Evolutionary conservation across 2,888 invertebrate genomes (phyloP).

Genomic region (Chrysolina americana): DNA sequence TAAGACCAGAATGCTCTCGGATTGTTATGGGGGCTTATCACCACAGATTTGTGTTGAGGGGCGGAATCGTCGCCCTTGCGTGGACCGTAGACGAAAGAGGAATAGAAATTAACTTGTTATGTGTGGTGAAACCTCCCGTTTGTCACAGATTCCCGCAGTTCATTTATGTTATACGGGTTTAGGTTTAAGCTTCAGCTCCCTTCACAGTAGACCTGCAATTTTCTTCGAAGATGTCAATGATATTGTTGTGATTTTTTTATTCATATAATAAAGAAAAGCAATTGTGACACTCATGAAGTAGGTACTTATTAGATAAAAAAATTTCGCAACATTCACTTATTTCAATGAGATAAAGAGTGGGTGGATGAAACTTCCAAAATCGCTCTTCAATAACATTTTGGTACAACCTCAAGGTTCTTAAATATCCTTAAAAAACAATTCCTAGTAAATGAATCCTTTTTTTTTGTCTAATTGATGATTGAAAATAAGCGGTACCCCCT

Average conservation of each 20-base stretch:
- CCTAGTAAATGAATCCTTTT: no score
- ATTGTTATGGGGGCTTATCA: conserved; percentile 58
- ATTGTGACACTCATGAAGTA: no score
- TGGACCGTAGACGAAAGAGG: conserved; percentile 54
- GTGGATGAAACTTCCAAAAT: no score
- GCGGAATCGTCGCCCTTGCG: conserved; percentile 40
- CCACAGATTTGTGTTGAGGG: conserved; percentile 49
- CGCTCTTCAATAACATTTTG: no score
- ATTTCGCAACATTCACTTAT: no score
- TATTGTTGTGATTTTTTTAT: background rate
- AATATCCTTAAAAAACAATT: no score
- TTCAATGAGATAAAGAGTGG: no score
- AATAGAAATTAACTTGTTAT: conserved; percentile 66
- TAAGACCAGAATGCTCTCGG: conserved; percentile 24
- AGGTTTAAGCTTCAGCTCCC: background rate
- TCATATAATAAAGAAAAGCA: background rate
- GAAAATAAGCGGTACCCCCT: no score
- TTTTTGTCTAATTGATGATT: no score
- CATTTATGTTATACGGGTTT: conserved; percentile 51
- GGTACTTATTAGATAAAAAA: no score
- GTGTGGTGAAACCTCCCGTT: conserved; percentile 63
- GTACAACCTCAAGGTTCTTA: no score
- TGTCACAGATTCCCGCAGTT: conserved; percentile 61
- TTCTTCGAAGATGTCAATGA: background rate
- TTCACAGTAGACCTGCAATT: background rate